Conservation (phyloP, 2,113 vertebrate genomes). For the Pimephales promelas region DNA sequence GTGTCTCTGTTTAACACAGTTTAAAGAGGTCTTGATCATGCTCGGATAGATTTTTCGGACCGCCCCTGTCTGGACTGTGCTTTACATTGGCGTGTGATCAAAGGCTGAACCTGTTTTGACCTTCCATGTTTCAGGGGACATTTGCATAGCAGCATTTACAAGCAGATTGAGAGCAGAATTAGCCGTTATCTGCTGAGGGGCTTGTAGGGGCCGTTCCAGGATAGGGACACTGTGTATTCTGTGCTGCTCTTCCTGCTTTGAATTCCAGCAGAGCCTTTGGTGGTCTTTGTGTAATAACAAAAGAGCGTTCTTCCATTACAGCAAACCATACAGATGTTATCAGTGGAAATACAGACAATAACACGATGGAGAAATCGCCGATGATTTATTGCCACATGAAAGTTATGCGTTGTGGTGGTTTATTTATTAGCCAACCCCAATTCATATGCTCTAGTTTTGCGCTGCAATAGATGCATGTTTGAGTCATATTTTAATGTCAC, state of each 20-base stretch:
- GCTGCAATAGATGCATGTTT: not conserved
- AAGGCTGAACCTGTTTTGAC: conserved; percentile 55
- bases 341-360: not conserved
- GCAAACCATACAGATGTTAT: conserved; percentile 22
- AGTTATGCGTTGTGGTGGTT: not conserved
- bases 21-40: not conserved
- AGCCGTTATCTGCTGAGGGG: conserved; percentile 26
- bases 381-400: not conserved
- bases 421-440: not conserved
- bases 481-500: not conserved
- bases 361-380: not conserved
- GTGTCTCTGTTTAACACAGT: not conserved
- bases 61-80: conserved; percentile 41
- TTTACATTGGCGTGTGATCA: conserved; percentile 49
- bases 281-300: conserved; percentile 19
- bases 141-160: conserved; percentile 44
- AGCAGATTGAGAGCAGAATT: conserved; percentile 28
- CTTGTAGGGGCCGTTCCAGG: conserved; percentile 7
- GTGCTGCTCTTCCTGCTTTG: conserved; percentile 24
- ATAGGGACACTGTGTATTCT: conserved; percentile 20
- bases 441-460: not conserved
- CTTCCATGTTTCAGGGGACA: conserved; percentile 26
- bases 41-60: not conserved
- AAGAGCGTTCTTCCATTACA: conserved; percentile 24
- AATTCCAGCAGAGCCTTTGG: conserved; percentile 36